These are phyloP conservation scores for Micromussa lordhowensis DNA, from an alignment of 92 coral and sea anemone species.

Conservation along the genomic window DNA sequence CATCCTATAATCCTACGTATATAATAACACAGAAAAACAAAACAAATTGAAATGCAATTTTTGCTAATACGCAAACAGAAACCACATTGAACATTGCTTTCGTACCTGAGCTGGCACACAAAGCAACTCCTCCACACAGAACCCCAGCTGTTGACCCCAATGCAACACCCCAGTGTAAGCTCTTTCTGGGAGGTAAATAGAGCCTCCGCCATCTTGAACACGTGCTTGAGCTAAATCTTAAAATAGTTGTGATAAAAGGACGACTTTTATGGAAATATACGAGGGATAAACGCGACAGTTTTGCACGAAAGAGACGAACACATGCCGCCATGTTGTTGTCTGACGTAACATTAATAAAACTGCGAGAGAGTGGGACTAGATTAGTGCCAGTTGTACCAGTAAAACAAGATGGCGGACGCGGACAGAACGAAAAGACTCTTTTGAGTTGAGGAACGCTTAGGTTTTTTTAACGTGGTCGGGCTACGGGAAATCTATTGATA, in stretches of 20 bases:
- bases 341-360: conserved; percentile 17
- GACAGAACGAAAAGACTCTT: not conserved
- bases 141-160: conserved; percentile 38
- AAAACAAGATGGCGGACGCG: conserved; percentile 30
- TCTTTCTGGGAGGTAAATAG: conserved; percentile 38
- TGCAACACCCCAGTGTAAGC: conserved; percentile 27
- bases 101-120: conserved; percentile 50
- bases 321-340: conserved; percentile 68
- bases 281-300: conserved; percentile 44
- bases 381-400: not conserved
- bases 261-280: conserved; percentile 5
- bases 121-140: conserved; percentile 65
- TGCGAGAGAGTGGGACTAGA: not conserved
- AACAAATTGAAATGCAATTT: not conserved
- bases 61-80: not conserved
- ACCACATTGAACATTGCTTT: not conserved
- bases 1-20: not conserved
- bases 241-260: not conserved
- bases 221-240: conserved; percentile 13
- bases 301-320: conserved; percentile 27
- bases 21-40: not conserved
- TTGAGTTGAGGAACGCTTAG: not conserved
- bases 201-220: conserved; percentile 25
- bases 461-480: not conserved
- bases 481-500: not conserved